Conservation (phyloP, 2,888 invertebrate species). For the Ferrisia virgata region DNA sequence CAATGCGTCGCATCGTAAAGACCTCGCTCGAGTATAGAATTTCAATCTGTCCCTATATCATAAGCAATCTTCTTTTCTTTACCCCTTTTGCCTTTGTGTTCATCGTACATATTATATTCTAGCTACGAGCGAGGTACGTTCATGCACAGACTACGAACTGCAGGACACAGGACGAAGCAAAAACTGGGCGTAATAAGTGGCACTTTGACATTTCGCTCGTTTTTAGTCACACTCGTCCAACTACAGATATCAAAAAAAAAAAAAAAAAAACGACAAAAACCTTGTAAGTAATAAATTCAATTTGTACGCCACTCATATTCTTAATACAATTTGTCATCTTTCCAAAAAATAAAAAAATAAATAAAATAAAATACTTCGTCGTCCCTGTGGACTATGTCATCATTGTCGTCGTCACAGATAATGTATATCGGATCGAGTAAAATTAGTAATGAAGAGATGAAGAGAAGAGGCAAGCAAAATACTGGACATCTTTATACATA, state of each 20-base stretch:
- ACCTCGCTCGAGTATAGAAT: not conserved
- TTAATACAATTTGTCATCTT: conserved; percentile 12
- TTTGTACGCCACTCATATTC: not conserved
- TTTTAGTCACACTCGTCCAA: not conserved
- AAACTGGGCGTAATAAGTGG: not conserved
- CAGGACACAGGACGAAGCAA: not conserved
- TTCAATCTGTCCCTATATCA: not conserved
- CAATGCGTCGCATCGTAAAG: not conserved
- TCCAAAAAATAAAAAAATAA: not conserved
- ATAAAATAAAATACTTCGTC: not conserved
- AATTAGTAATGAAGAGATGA: not conserved
- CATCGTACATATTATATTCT: not conserved
- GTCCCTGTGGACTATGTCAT: not conserved
- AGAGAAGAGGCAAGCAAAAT: not conserved
- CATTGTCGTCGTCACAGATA: not conserved
- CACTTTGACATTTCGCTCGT: not conserved
- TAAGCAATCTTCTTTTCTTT: not conserved
- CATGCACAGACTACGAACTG: too few species aligned
- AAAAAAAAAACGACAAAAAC: not conserved
- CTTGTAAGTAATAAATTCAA: not conserved
- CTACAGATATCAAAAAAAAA: too few species aligned
- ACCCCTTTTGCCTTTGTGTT: too few species aligned
- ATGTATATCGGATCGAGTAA: not conserved
- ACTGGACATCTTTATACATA: not conserved
- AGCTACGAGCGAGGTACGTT: not conserved